phyloP scores from a whole-genome alignment of 2,888 invertebrate genomes.

The Tortrix viridana region DNA sequence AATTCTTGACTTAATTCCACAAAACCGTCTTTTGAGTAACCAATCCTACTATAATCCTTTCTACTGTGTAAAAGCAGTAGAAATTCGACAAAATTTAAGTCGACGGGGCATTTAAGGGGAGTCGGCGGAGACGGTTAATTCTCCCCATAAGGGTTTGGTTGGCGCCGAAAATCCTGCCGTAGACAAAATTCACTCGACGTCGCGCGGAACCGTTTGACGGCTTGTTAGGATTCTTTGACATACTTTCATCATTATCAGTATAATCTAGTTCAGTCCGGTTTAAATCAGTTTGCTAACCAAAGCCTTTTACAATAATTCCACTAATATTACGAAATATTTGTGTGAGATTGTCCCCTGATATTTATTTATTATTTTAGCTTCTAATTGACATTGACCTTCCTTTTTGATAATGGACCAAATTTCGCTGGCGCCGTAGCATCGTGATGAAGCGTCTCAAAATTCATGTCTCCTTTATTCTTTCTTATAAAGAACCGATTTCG shows the following conservation, averaged over 20 bases:
- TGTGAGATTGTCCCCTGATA: too few relatives aligned
- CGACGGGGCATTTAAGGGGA: conserved; percentile 81
- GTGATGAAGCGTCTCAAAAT: not conserved
- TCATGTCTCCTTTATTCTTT: conserved; percentile 47
- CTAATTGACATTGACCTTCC: not conserved
- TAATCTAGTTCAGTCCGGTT: not conserved
- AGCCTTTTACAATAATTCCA: too few relatives aligned
- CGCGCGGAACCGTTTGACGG: conserved; percentile 54
- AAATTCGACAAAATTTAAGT: conserved; percentile 83
- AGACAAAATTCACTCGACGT: conserved; percentile 77
- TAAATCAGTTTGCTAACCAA: not conserved
- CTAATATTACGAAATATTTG: too few relatives aligned
- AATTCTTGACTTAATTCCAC: not conserved
- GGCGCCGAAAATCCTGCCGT: conserved; percentile 81
- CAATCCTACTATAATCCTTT: conserved; percentile 25
- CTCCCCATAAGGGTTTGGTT: conserved; percentile 80
- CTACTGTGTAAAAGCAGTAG: conserved; percentile 57
- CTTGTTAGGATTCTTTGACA: conserved; percentile 32
- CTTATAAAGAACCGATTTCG: conserved; percentile 59
- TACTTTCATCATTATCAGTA: conserved; percentile 27
- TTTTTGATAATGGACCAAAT: not conserved
- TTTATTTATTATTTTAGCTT: too few relatives aligned
- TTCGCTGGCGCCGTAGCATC: conserved; percentile 14
- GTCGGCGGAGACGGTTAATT: conserved; percentile 79
- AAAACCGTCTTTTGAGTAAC: not conserved